Evolutionary conservation across 2,797 vertebrate genomes (phyloP).

Genomic region (Argyrosomus regius): DNA sequence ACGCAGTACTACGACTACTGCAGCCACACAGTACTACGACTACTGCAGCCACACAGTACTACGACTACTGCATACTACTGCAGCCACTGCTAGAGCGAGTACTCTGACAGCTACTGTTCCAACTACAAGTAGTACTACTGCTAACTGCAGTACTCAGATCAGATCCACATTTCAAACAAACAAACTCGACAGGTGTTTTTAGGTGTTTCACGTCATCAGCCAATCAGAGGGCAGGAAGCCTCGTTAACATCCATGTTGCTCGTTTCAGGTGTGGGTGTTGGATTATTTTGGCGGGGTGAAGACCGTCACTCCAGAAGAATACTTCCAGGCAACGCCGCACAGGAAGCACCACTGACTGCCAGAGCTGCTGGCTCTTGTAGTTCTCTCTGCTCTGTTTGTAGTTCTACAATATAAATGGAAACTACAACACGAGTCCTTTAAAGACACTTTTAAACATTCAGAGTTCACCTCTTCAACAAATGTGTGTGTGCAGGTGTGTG

Average conservation of each 20-base stretch:
- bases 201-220: background rate
- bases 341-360: slow-evolving; percentile 69
- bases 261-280: slow-evolving; percentile 91
- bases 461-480: too few relatives aligned
- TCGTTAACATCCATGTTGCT: background rate
- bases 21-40: background rate
- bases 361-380: slow-evolving; percentile 30
- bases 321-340: slow-evolving; percentile 88
- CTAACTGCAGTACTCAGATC: too few relatives aligned
- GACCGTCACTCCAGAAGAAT: slow-evolving; percentile 90
- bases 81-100: background rate
- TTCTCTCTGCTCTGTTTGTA: slow-evolving; percentile 14
- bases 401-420: background rate
- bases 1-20: background rate
- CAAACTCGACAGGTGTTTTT: background rate
- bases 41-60: background rate
- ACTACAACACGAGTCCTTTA: background rate
- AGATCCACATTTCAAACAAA: background rate
- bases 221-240: slow-evolving; percentile 23
- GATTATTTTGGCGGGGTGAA: slow-evolving; percentile 97
- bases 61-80: too few relatives aligned
- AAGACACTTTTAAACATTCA: background rate
- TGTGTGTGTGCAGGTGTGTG: too few relatives aligned
- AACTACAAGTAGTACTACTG: too few relatives aligned
- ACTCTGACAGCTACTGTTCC: background rate